Evolutionary conservation across 2,113 vertebrate genomes (phyloP), one percentile per base, ranked within the genome.

Genomic region (Hippolais icterina): DNA sequence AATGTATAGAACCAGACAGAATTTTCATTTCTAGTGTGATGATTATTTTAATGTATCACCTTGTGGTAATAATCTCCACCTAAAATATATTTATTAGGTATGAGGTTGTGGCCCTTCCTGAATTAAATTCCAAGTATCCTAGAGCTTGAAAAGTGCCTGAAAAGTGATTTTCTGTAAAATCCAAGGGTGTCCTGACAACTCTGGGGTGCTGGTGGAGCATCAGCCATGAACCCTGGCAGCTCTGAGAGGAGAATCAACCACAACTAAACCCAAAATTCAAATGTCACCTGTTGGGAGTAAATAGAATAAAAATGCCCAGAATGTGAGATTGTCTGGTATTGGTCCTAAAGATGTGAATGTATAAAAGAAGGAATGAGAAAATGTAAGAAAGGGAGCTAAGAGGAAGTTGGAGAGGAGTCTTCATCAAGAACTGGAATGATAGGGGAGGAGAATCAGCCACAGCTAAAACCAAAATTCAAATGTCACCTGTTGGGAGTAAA

Each of bases 101-200:
- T 2, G 11, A 0, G 6, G 33, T 19, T 79, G 87, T 66, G 44
- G 52, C 11, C 22, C 7, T 75, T 71, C 33, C 35, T 61, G 41
- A 66, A 56, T 79, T 56, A 28, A 74, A 71, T 89, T 71, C 41
- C 28, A 33, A 33, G 39, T 7, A 74, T 54, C 52, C 61, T 22
- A 91, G 65, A 87, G 74, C 53, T 49, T 39, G 37, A 39, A 39
- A 39, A 39, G 37, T 25, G 8, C 49, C 49, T 71, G 44, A 75
- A 95, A 91, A 56, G 12, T 47, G 52, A 60, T 91, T 90, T 94
- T 68, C 39, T 84, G 64, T 50, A 59, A 74, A 82, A 49, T n/a
- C 47, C 65, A 20, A 14, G 16, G 25, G 47, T 47, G 25, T 68
- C 21, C 70, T 78, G 70, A 44, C 56, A 64, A 5, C 33, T 79